These are phyloP conservation scores for Xanthorhoe spadicearia DNA, from an alignment of 2,888 invertebrate species.

Conservation along the genomic window DNA sequence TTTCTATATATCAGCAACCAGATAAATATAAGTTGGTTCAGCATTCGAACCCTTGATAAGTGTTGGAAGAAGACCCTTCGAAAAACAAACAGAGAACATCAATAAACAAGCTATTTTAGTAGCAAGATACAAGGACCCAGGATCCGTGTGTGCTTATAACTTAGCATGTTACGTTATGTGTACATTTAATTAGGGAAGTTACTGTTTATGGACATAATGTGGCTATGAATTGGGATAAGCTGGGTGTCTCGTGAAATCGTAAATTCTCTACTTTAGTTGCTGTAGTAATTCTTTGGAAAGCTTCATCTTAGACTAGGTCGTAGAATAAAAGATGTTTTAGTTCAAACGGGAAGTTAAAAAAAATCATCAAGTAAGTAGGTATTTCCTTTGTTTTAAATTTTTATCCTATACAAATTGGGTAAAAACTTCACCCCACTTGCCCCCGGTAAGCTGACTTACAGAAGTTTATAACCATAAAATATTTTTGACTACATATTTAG, in stretches of 20 bases:
- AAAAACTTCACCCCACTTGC: too few species aligned
- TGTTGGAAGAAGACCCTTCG: background rate
- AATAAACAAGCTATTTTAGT: constrained; percentile 24
- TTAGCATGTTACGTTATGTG: constrained; percentile 26
- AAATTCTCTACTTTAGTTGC: background rate
- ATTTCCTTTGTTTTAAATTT: too few species aligned
- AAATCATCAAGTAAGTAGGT: too few species aligned
- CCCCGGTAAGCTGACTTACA: too few species aligned
- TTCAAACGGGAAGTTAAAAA: too few species aligned
- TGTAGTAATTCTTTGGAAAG: background rate
- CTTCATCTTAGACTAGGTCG: too few species aligned
- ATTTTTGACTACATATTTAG: too few species aligned
- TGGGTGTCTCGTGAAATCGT: constrained; percentile 6
- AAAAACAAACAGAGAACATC: constrained; percentile 8
- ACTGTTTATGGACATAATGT: constrained; percentile 23
- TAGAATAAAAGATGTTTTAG: too few species aligned
- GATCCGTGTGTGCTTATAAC: constrained; percentile 5
- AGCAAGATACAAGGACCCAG: constrained; percentile 18
- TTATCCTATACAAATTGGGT: too few species aligned
- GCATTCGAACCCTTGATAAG: background rate
- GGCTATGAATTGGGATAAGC: constrained; percentile 16
- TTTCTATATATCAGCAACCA: too few species aligned
- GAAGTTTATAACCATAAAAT: too few species aligned
- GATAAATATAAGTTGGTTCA: background rate
- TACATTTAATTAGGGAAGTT: constrained; percentile 39